Evolutionary conservation across 2,797 vertebrate genomes (phyloP), one percentile per base, ranked within the genome.

Genomic region (Meriones psammophilus): DNA sequence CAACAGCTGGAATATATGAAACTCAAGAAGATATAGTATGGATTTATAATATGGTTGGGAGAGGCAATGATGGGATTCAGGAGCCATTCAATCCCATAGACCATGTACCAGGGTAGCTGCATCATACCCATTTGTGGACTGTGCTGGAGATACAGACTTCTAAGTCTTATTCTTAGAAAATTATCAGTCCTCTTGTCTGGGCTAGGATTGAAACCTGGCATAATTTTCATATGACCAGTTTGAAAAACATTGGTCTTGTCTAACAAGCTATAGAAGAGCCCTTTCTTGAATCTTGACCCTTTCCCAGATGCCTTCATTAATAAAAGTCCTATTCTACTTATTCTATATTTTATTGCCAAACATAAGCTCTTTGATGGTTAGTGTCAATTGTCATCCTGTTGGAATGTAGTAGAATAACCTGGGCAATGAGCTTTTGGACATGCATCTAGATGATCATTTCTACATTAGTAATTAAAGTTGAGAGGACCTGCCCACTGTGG

Each of bases 161-260:
- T 90, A 36, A 26, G 10, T 68, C 26, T 86, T 36, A 60, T n/a
- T 84, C 60, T 93, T 71, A 89, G 62, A 94, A 60, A 79, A 74
- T 39, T 64, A 33, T 36, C 1, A 81, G 46, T 71, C 33, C 84
- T 93, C 66, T 15, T 58, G 4, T 76, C n/a, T 76, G 18, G 20
- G 3, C 88, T 66, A 64, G 46, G 28, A n/a, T 46, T 62, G 28
- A 69, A 50, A 36, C 54, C n/a, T 88, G 42, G 33, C 68, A 30
- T 77, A 74, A 81, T 89, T 26, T 89, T 60, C 78, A 58, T 13
- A 46, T 87, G 83, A 92, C 54, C 39, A 7, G 3, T 79, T 86
- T 93, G 50, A 54, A 87, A 89, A 87, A 5, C 12, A 79, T 2
- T 46, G 30, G 79, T 66, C 22, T 22, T 64, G 17, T 80, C 22